Conservation (phyloP, 2,797 vertebrate species). For the Argyrosomus regius region DNA sequence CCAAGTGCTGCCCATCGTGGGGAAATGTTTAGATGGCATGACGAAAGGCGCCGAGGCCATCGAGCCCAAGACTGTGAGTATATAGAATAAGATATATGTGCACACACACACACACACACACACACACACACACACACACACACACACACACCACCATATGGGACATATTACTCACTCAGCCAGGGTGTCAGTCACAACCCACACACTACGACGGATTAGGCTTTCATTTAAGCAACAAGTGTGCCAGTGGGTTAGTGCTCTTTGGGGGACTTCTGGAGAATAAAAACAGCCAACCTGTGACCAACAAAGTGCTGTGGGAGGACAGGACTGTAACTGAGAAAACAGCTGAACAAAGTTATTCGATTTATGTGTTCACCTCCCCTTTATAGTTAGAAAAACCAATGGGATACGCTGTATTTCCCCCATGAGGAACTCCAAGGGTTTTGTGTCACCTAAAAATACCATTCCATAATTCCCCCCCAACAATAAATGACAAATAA, state of each 20-base stretch:
- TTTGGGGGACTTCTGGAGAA: constrained; percentile 5
- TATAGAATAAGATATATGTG: not conserved
- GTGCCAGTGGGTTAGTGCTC: not conserved
- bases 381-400: constrained; percentile 28
- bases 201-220: constrained; percentile 25
- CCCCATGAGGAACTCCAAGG: not conserved
- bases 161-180: constrained; percentile 53
- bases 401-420: not conserved
- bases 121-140: constrained; percentile 1
- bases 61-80: constrained; percentile 92
- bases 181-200: constrained; percentile 48
- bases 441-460: constrained; percentile 8
- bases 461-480: not conserved
- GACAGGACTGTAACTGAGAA: not conserved
- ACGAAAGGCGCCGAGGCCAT: constrained; percentile 93
- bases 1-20: constrained; percentile 95
- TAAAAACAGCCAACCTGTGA: constrained; percentile 43
- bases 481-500: not conserved
- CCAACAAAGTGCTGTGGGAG: constrained; percentile 13
- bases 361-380: constrained; percentile 2
- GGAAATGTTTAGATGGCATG: constrained; percentile 96
- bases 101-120: constrained; percentile 4
- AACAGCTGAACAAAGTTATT: constrained; percentile 16
- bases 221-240: constrained; percentile 37
- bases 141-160: constrained; percentile 28